Conservation (phyloP, 1,140 invertebrate genomes). For the Samia ricini region DNA sequence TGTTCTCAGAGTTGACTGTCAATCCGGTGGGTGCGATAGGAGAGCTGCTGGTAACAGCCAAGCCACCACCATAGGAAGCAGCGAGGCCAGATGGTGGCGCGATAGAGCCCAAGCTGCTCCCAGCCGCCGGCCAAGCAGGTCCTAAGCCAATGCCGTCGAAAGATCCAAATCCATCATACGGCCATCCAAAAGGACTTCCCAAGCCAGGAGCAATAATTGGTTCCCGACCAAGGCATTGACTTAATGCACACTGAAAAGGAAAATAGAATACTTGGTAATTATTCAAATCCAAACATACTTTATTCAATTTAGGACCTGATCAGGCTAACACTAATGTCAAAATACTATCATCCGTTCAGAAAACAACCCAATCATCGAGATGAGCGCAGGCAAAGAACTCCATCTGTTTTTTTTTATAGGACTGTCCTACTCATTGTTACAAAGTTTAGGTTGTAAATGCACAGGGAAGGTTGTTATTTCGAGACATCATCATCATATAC, state of each 20-base stretch:
- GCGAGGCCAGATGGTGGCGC: not conserved
- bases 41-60: constrained; percentile 26
- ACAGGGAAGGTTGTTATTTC: too few relatives aligned
- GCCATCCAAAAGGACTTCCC: not conserved
- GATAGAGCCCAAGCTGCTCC: constrained; percentile 10
- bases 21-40: constrained; percentile 35
- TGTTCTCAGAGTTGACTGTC: constrained; percentile 35
- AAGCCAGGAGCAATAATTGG: not conserved
- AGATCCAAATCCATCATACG: not conserved
- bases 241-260: constrained; percentile 2
- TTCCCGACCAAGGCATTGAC: constrained; percentile 3
- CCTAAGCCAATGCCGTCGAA: constrained; percentile 3
- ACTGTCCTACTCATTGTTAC: too few relatives aligned
- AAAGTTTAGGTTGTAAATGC: too few relatives aligned
- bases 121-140: constrained; percentile 8
- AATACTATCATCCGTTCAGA: too few relatives aligned
- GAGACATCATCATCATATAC: too few relatives aligned
- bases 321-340: too few relatives aligned
- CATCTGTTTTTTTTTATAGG: too few relatives aligned
- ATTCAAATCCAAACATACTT: too few relatives aligned
- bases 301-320: too few relatives aligned
- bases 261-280: too few relatives aligned
- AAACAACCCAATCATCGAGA: too few relatives aligned
- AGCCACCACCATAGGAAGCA: constrained; percentile 20
- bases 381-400: too few relatives aligned